Base-by-base conservation (phyloP, 2,113 vertebrate species). In the Lanius ludovicianus region DNA sequence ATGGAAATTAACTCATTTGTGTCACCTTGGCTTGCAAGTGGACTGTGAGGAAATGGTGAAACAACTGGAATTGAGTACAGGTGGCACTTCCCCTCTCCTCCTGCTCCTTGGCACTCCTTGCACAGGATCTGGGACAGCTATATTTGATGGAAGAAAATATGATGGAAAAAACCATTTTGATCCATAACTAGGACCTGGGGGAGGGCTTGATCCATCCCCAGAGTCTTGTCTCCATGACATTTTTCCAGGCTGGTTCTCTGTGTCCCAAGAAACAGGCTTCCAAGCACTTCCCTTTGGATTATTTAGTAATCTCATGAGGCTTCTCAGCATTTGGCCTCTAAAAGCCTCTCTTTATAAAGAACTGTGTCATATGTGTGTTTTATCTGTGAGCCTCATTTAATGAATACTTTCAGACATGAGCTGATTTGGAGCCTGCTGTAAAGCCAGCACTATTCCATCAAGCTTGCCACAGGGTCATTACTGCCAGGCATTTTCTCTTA, bases 1-100 rank as follows among this genome's bases (percentile, higher is more conserved):
- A 83, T 93, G 89, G 93, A 94, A 96, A 97, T 97, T 82, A 97
- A 95, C 89, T 97, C 87, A 90, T 96, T 95, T 96, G 84, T 96
- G 92, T 96, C 97, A 97, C 93, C 89, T 91, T 81, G 92, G 68
- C 52, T 92, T 71, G 53, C 65, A 62, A 96, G 83, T 27, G 47
- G 84, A 31, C 71, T 90, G 68, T n/a, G 68, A 93, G 78, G 77
- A 90, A 30, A 60, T 33, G 56, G 42, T 37, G 62, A 62, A 94
- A 92, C 56, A 39, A 74, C 49, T 27, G 56, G 50, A 84, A 84
- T 56, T 78, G 79, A 84, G 64, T 78, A 11, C 82, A 90, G 93
- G 93, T 95, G 90, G 37, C 47, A 84, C 56, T 53, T 88, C 71
- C 44, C 27, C 35, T 95, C 79, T 81, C 59, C 24, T 91, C 39